These are phyloP conservation scores for Trichogramma evanescens DNA, from an alignment of 2,888 invertebrate genomes.

Conservation along the genomic window DNA sequence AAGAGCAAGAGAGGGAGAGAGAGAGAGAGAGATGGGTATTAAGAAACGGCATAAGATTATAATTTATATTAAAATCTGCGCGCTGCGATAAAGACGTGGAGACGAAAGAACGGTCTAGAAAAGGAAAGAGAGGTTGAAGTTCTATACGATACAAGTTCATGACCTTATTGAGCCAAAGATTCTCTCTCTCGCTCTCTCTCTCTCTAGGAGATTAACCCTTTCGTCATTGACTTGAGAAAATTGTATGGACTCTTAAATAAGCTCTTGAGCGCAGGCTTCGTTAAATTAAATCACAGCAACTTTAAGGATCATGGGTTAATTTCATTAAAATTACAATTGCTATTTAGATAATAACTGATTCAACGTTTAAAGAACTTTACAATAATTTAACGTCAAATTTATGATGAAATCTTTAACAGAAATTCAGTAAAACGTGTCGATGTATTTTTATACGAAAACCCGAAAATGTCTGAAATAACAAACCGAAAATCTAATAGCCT, in stretches of 20 bases:
- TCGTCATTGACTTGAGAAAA: slow-evolving; percentile 21
- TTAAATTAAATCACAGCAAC: slow-evolving; percentile 16
- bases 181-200: slow-evolving; percentile 1
- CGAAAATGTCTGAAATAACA: no score
- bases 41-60: slow-evolving; percentile 47
- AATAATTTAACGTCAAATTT: no score
- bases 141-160: slow-evolving; percentile 20
- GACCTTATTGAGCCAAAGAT: slow-evolving; percentile 18
- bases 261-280: slow-evolving; percentile 21
- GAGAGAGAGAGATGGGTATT: slow-evolving; percentile 36
- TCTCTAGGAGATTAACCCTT: slow-evolving; percentile 19
- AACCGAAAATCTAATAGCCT: no score
- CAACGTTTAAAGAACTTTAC: no score
- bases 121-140: not conserved
- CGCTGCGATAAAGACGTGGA: slow-evolving; percentile 43
- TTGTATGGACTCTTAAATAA: slow-evolving; percentile 24
- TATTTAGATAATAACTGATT: no score
- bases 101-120: not conserved
- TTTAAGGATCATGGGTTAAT: no score
- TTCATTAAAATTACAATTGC: no score
- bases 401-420: no score
- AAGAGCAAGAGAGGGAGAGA: slow-evolving; percentile 19
- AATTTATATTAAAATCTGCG: slow-evolving; percentile 48
- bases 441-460: no score
- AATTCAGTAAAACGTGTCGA: no score